phyloP scores from a whole-genome alignment of 2,113 vertebrate genomes.

The Apeltes quadracus region DNA sequence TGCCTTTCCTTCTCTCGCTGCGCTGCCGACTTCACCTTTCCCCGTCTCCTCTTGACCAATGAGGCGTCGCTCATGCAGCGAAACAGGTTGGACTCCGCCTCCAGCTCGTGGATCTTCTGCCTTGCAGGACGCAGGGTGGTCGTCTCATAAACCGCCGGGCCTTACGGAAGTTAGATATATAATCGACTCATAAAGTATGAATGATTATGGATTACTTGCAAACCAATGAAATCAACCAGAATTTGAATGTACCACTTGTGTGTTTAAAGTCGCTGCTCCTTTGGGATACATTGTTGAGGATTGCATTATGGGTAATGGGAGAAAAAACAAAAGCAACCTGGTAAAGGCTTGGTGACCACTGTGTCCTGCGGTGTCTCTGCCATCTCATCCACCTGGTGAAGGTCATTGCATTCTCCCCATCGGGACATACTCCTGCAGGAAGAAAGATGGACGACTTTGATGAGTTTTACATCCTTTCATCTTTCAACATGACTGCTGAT shows the following conservation, averaged over 20 bases:
- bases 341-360: conserved; percentile 19
- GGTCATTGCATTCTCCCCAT: conserved; percentile 92
- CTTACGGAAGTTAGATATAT: conserved; percentile 69
- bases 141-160: conserved; percentile 72
- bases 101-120: conserved; percentile 62
- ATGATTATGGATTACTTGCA: background rate
- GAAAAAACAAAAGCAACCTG: conserved; percentile 55
- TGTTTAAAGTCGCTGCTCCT: background rate
- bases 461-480: background rate
- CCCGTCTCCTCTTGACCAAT: conserved; percentile 81
- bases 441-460: background rate
- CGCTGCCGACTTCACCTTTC: conserved; percentile 59
- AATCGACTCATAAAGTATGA: background rate
- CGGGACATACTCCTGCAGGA: conserved; percentile 88
- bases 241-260: background rate
- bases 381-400: conserved; percentile 87
- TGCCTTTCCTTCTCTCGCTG: conserved; percentile 75
- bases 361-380: conserved; percentile 72
- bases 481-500: background rate
- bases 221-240: background rate
- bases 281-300: background rate
- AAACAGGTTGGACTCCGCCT: conserved; percentile 81
- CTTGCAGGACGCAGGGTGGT: conserved; percentile 71
- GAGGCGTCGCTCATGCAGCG: conserved; percentile 82
- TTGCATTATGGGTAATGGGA: background rate